Percentiles rank a stretch among this genome's conserved stretches.
These are phyloP conservation scores for Malacosoma neustria DNA, from an alignment of 2,888 invertebrate species.

Conservation along the genomic window DNA sequence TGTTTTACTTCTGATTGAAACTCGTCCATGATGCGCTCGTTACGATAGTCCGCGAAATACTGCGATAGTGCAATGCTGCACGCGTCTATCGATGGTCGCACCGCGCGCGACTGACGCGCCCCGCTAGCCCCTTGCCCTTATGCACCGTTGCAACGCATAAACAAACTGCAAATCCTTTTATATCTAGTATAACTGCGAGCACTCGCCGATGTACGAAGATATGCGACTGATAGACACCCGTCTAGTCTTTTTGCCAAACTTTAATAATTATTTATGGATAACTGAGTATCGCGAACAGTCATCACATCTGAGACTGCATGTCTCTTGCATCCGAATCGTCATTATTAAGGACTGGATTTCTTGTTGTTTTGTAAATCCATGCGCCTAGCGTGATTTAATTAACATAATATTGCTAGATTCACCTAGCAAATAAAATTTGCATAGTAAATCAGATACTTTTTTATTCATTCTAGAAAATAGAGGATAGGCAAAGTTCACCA, in stretches of 20 bases:
- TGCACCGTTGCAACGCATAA: slow-evolving; percentile 44
- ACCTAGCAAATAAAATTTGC: too few species aligned
- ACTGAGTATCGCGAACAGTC: slow-evolving; percentile 5
- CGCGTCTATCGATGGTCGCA: slow-evolving; percentile 47
- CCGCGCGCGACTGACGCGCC: slow-evolving; percentile 47
- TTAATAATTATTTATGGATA: slow-evolving; percentile 16
- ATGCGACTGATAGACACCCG: slow-evolving; percentile 40
- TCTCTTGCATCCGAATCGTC: neutral
- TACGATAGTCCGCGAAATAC: slow-evolving; percentile 18
- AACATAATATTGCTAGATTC: too few species aligned
- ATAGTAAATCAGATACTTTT: too few species aligned
- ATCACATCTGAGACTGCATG: neutral
- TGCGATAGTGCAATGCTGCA: slow-evolving; percentile 30
- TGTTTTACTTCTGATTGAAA: slow-evolving; percentile 34
- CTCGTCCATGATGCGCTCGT: slow-evolving; percentile 32
- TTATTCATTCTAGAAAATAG: too few species aligned
- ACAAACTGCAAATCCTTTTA: slow-evolving; percentile 63
- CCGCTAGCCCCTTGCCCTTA: slow-evolving; percentile 30
- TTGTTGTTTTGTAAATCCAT: too few species aligned
- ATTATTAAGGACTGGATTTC: too few species aligned
- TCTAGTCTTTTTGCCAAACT: slow-evolving; percentile 23
- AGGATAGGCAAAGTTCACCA: too few species aligned
- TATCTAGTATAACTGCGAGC: slow-evolving; percentile 37
- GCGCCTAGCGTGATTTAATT: too few species aligned
- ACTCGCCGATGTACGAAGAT: slow-evolving; percentile 32